A percentile compares a stretch with the other conserved stretches of the same genome.
These are phyloP conservation scores for Pholis gunnellus DNA, from an alignment of 2,113 vertebrate genomes.

Conservation along the genomic window DNA sequence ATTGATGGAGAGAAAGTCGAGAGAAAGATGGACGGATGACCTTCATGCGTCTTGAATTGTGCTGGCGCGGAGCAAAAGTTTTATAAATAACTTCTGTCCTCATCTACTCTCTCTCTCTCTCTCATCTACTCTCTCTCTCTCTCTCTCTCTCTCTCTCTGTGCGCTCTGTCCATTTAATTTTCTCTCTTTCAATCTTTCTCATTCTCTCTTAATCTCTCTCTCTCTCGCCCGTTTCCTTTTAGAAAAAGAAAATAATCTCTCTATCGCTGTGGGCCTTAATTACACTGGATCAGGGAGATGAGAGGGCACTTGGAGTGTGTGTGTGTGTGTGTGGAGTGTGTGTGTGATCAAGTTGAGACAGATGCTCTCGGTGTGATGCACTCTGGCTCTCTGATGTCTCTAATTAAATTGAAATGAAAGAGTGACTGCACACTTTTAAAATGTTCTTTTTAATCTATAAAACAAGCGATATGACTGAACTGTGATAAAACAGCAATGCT, in stretches of 20 bases:
- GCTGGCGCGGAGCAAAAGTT: conserved; percentile 55
- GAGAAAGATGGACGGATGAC: conserved; percentile 59
- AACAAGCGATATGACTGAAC: background rate
- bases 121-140: conserved; percentile 18
- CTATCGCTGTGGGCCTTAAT: conserved; percentile 75
- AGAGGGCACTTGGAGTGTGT: conserved; percentile 48
- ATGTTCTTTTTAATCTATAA: background rate
- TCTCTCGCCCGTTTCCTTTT: conserved; percentile 39
- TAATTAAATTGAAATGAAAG: conserved; percentile 21
- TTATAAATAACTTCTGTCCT: conserved; percentile 47
- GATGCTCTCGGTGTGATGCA: conserved; percentile 58
- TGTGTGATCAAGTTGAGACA: conserved; percentile 45
- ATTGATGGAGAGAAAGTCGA: conserved; percentile 59
- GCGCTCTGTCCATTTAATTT: conserved; percentile 45
- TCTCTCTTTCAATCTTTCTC: conserved; percentile 33
- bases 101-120: conserved; percentile 2
- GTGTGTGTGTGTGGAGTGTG: conserved; percentile 25
- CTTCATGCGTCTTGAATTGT: conserved; percentile 45
- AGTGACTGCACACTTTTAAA: background rate
- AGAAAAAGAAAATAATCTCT: conserved; percentile 67
- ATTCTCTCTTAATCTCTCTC: conserved; percentile 32
- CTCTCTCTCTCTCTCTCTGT: conserved; percentile 19
- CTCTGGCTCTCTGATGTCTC: conserved; percentile 38
- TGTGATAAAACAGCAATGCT: background rate
- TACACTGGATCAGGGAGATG: conserved; percentile 67